These are phyloP conservation scores for Pemphigus obesinymphae DNA, from an alignment of 1,140 invertebrate species.

Conservation along the genomic window DNA sequence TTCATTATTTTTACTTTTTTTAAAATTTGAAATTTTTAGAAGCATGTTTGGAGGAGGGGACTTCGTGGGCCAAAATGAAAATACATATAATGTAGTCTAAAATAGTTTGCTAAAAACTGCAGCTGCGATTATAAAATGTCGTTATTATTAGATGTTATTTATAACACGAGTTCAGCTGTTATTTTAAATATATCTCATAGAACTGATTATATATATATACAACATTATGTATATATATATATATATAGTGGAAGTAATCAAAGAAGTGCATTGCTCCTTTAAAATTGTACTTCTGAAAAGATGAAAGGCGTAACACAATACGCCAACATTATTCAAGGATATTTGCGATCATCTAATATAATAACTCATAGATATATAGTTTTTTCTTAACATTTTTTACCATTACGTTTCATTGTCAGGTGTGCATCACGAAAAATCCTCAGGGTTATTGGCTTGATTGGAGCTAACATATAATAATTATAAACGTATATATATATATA, in stretches of 20 bases:
- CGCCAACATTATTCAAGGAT: slow-evolving; percentile 20
- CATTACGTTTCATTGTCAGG: slow-evolving; percentile 21
- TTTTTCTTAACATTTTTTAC: slow-evolving; percentile 14
- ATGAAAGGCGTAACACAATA: slow-evolving; percentile 31
- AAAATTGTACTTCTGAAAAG: slow-evolving; percentile 9
- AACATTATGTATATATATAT: no score
- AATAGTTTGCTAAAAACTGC: no score
- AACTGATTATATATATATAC: not conserved
- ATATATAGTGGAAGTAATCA: not conserved
- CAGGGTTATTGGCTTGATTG: slow-evolving; percentile 23
- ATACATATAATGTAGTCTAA: no score
- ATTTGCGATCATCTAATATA: slow-evolving; percentile 10
- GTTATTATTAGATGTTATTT: not conserved
- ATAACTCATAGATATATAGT: slow-evolving; percentile 4
- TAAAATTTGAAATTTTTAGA: no score
- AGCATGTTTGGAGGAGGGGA: no score
- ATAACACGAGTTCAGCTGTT: not conserved
- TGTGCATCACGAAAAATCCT: slow-evolving; percentile 22
- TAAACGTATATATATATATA: not conserved
- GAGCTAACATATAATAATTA: slow-evolving; percentile 8
- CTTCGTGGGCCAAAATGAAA: no score
- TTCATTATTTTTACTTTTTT: no score
- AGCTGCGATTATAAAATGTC: not conserved
- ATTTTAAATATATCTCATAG: not conserved
- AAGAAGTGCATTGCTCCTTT: slow-evolving; percentile 15